These are phyloP conservation scores for Xenopus tropicalis DNA, from an alignment of 2,113 vertebrate species.

Conservation along the genomic window UCB_Xtro_10.0 CM004444.2:74525501-74526000, in stretches of 20 bases:
- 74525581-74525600: too few species aligned
- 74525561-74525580: too few species aligned
- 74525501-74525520: too few species aligned
- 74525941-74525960: conserved; percentile 76
- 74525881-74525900: conserved; percentile 70
- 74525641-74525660: conserved; percentile 75
- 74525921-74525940: conserved; percentile 91
- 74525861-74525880: background rate
- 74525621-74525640: conserved; percentile 86
- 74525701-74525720: conserved; percentile 83
- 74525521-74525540: too few species aligned
- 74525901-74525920: conserved; percentile 77
- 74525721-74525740: conserved; percentile 74
- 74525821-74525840: background rate
- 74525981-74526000: conserved; percentile 52
- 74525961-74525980: conserved; percentile 78
- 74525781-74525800: conserved; percentile 94
- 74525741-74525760: conserved; percentile 60
- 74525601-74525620: too few species aligned
- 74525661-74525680: conserved; percentile 73
- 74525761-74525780: conserved; percentile 88
- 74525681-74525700: conserved; percentile 86
- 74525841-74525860: too few species aligned
- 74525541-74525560: too few species aligned
- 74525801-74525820: conserved; percentile 67